Conservation (phyloP, 2,797 vertebrate species). For the Sciaenops ocellatus region DNA sequence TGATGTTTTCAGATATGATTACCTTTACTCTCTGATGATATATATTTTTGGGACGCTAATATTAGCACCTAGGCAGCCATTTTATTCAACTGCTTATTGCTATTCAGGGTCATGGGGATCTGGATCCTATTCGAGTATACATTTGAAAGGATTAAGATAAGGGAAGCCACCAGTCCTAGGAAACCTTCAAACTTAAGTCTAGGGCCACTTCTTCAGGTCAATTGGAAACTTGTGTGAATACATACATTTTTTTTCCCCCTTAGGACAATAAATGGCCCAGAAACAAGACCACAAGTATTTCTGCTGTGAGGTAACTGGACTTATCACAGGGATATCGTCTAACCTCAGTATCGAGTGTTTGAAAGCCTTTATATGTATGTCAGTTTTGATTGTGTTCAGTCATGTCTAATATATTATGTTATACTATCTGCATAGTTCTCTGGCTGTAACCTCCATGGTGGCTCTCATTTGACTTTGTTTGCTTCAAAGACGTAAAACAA, state of each 20-base stretch:
- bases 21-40: background rate
- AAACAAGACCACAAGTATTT: background rate
- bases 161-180: background rate
- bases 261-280: background rate
- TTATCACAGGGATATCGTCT: background rate
- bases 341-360: background rate
- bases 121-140: background rate
- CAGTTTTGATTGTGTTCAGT: too few species aligned
- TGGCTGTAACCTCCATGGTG: too few species aligned
- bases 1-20: constrained; percentile 25
- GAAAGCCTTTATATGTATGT: background rate
- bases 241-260: background rate
- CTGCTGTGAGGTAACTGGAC: background rate
- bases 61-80: background rate
- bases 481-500: background rate
- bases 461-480: too few species aligned
- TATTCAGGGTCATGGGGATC: background rate
- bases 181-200: background rate
- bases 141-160: constrained; percentile 1
- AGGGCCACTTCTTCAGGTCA: constrained; percentile 13
- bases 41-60: background rate
- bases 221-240: background rate
- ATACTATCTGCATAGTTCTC: too few species aligned
- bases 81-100: background rate
- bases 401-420: too few species aligned